Evolutionary conservation across 2,888 invertebrate genomes (phyloP).

Genomic region (Gerris lacustris): DNA sequence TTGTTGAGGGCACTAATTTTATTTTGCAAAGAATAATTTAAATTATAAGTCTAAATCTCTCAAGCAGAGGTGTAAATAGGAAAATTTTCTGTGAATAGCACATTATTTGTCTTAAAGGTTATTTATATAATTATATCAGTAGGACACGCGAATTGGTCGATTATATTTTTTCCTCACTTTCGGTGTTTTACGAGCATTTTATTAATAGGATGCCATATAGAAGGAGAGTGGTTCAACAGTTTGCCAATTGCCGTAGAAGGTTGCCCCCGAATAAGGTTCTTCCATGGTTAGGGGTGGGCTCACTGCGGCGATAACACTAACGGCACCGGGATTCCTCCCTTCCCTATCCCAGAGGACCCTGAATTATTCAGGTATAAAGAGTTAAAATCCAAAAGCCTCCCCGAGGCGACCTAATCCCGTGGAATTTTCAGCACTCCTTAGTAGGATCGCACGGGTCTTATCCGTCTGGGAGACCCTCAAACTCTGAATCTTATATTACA

Average conservation of each 20-base stretch:
- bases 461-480: neutral
- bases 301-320: too few relatives aligned
- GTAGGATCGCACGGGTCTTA: too few relatives aligned
- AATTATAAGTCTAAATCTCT: too few relatives aligned
- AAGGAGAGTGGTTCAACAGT: neutral
- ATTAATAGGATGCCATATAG: neutral
- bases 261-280: neutral
- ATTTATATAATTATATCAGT: too few relatives aligned
- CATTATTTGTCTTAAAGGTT: too few relatives aligned
- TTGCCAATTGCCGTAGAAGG: neutral
- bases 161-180: neutral
- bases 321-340: too few relatives aligned
- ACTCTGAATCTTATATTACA: neutral
- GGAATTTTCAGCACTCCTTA: neutral
- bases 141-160: too few relatives aligned
- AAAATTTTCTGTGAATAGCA: too few relatives aligned
- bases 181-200: neutral
- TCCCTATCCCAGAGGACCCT: neutral
- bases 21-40: too few relatives aligned
- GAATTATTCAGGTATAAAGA: conserved; percentile 3
- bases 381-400: neutral
- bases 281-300: too few relatives aligned
- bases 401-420: neutral
- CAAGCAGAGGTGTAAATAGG: too few relatives aligned
- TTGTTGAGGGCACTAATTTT: too few relatives aligned